Evolutionary conservation across 2,797 vertebrate genomes (phyloP).

Genomic region (Antrozous pallidus): DNA sequence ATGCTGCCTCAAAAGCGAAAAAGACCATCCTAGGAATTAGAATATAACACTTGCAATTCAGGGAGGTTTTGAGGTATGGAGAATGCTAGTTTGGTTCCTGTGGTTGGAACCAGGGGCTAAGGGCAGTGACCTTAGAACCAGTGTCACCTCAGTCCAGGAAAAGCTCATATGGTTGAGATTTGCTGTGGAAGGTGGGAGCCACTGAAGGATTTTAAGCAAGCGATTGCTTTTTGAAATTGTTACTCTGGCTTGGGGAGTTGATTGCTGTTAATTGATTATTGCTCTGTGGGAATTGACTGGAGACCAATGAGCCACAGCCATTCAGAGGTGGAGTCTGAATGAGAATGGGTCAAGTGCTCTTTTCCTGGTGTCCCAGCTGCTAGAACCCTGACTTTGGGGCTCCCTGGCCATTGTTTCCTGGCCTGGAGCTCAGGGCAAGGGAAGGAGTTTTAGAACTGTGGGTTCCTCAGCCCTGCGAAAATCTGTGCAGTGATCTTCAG

Average conservation of each 20-base stretch:
- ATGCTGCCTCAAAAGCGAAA: background rate
- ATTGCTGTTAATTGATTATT: background rate
- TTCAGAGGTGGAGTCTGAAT: background rate
- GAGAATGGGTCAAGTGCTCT: background rate
- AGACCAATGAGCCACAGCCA: background rate
- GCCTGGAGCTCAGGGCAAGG: background rate
- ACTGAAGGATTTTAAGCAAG: background rate
- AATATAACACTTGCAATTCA: background rate
- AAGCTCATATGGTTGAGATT: background rate
- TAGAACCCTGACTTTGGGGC: background rate
- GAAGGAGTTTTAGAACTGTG: background rate
- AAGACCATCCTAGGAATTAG: background rate
- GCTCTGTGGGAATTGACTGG: background rate
- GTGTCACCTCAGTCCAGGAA: background rate
- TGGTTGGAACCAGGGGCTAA: background rate
- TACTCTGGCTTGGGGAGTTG: background rate
- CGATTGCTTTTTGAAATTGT: background rate
- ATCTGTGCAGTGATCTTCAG: background rate
- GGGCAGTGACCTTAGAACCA: background rate
- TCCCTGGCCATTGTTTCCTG: background rate
- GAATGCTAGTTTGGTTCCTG: background rate
- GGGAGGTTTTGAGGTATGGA: background rate
- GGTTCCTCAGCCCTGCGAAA: background rate
- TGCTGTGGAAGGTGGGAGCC: background rate
- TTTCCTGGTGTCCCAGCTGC: background rate